Evolutionary conservation across 1,140 invertebrate genomes (phyloP), one percentile per base, ranked within the genome.

Genomic region (Lasioglossum baleicum): DNA sequence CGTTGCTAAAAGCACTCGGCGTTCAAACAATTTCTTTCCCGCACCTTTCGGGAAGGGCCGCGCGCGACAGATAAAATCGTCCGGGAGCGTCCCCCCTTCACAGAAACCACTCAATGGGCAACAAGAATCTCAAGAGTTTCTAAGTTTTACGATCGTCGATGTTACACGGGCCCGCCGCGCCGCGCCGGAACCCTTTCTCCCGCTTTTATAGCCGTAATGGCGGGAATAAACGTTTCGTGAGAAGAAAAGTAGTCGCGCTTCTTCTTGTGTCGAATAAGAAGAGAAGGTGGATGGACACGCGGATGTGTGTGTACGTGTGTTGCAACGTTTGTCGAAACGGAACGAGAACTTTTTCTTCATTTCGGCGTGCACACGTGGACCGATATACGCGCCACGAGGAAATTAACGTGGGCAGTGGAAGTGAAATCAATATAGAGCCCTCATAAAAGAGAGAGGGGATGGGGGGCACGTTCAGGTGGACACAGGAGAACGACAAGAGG

Each of bases 361-460:
- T 58, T 58, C 20, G 56, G 17, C 51, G 15, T 20, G 7, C 7
- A 17, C 56, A 8, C 56, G 56, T 58, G 56, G 56, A 58, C 20
- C 5, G 2, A 2, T 6, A 35, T 5, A 7, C 7, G 20, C 56
- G 56, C 17, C n/a, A n/a, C 1, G 20, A 0, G 56, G 17, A 58
- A n/a, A 58, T 58, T 58, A 22, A 58, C 56, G 56, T 58, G 56
- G 56, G 56, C 56, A 58, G 56, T 58, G 56, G 20, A 58, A 58
- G 56, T 58, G 56, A 58, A 58, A 58, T 58, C 56, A n/a, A 58
- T 58, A 58, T 58, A 58, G n/a, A 58, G 56, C 51, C 51, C 51
- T 53, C 51, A 20, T 58, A n/a, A n/a, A n/a, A 8, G 56, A 8
- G 56, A 20, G 51, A 17, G 20, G 44, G 44, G 44, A 10, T 10